These are phyloP conservation scores for Ditylenchus weischeri DNA, from an alignment of 2,888 invertebrate genomes.

Conservation along the genomic window DNA sequence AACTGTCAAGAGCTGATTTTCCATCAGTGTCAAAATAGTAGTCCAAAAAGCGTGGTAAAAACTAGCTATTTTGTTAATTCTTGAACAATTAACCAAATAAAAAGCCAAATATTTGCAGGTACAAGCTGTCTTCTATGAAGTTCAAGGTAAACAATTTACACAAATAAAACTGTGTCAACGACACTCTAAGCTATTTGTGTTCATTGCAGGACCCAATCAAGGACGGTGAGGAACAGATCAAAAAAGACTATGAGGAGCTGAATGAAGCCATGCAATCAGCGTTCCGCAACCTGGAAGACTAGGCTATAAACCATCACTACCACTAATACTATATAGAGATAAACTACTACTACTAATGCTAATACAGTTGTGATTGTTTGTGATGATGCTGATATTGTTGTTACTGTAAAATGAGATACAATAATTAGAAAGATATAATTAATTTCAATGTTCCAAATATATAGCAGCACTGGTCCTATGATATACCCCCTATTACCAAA, in stretches of 20 bases:
- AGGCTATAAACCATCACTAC: neutral
- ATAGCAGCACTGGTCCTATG: no score
- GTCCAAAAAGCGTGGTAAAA: no score
- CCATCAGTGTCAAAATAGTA: no score
- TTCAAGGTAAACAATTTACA: slow-evolving; percentile 74
- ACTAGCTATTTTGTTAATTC: no score
- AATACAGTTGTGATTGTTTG: no score
- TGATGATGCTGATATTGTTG: no score
- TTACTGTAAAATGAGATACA: no score
- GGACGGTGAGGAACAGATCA: slow-evolving; percentile 95
- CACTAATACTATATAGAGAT: neutral
- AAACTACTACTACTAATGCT: neutral
- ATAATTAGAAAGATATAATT: no score
- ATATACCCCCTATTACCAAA: no score
- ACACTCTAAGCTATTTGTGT: neutral
- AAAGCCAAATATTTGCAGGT: slow-evolving; percentile 59
- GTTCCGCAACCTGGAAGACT: slow-evolving; percentile 65
- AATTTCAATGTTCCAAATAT: no score
- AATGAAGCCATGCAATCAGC: slow-evolving; percentile 93
- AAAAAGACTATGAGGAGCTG: slow-evolving; percentile 91
- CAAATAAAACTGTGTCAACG: neutral
- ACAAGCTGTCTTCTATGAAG: slow-evolving; percentile 97
- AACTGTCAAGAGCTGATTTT: no score
- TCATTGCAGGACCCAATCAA: slow-evolving; percentile 83
- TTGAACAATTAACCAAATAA: neutral